Conservation (phyloP, 1,140 invertebrate species). For the Bradysia coprophila region DNA sequence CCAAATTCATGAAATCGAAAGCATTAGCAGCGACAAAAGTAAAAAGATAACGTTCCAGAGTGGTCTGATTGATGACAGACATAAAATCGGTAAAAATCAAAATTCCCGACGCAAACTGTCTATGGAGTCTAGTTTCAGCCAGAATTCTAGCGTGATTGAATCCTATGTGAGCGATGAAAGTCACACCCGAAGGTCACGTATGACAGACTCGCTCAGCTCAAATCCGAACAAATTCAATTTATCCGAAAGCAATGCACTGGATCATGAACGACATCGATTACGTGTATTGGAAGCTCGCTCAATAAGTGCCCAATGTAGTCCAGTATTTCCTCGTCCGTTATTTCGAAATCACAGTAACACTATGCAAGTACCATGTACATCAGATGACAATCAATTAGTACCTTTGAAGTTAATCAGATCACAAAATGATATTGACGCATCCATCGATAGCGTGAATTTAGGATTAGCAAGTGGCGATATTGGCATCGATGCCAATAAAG, state of each 20-base stretch:
- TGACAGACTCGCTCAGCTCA: background rate
- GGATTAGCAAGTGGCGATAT: too few relatives aligned
- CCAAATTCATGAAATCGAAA: background rate
- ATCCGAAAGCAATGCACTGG: slow-evolving; percentile 1
- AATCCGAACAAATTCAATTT: background rate
- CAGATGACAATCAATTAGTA: too few relatives aligned
- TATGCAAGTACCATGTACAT: too few relatives aligned
- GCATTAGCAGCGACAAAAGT: background rate
- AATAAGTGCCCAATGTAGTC: slow-evolving; percentile 22
- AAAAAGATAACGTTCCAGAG: background rate
- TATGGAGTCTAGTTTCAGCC: background rate
- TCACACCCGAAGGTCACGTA: background rate
- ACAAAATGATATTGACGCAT: too few relatives aligned
- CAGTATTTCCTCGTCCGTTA: slow-evolving; percentile 18
- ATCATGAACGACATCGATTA: slow-evolving; percentile 12
- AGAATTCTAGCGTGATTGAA: background rate
- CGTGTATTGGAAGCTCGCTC: slow-evolving; percentile 21
- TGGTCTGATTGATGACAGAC: background rate
- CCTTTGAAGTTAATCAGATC: too few relatives aligned
- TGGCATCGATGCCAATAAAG: too few relatives aligned
- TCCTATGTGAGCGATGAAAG: background rate
- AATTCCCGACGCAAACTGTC: background rate
- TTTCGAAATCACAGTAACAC: too few relatives aligned
- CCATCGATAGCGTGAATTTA: too few relatives aligned
- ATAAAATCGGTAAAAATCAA: background rate